Conservation (phyloP, 2,113 vertebrate species). For the Python bivittatus region DNA sequence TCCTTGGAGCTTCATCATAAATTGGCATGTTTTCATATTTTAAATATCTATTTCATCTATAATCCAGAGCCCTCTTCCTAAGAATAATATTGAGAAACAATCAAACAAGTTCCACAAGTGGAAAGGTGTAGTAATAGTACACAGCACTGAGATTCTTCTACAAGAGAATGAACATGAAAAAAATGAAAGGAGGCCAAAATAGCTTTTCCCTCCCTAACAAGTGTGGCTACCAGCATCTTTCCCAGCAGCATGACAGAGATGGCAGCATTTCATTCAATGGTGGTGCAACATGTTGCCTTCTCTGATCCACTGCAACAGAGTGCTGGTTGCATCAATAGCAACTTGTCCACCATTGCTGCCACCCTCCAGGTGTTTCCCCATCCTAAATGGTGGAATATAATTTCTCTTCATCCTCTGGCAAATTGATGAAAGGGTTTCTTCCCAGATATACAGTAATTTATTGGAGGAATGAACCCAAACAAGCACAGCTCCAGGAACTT, state of each 20-base stretch:
- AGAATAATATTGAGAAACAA: background rate
- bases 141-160: background rate
- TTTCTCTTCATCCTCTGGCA: background rate
- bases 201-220: background rate
- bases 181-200: background rate
- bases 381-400: background rate
- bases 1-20: background rate
- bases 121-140: background rate
- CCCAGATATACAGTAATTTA: background rate
- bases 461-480: background rate
- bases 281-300: no score
- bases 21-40: background rate
- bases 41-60: background rate
- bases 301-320: no score
- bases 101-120: background rate
- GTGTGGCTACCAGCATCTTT: background rate
- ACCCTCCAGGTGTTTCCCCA: background rate
- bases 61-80: background rate
- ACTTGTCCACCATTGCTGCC: background rate
- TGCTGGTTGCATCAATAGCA: no score
- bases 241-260: no score
- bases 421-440: background rate
- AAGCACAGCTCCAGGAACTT: background rate
- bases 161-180: background rate
- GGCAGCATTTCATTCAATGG: no score